Evolutionary conservation across 2,888 invertebrate genomes (phyloP).

Genomic region (Malacosoma neustria): DNA sequence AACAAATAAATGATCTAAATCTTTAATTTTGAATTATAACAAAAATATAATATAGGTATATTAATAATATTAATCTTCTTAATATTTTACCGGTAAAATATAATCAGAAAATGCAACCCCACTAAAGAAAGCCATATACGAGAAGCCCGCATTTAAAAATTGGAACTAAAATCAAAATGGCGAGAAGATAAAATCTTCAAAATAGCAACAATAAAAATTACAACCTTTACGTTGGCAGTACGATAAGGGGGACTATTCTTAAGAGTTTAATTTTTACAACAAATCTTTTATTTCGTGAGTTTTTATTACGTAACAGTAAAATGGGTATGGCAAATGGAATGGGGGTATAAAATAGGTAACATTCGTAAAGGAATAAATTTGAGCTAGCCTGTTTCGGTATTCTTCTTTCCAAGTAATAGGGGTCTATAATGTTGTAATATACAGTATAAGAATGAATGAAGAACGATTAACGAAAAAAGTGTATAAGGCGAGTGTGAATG

Average conservation of each 20-base stretch:
- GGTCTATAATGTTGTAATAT: slow-evolving; percentile 5
- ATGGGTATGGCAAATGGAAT: slow-evolving; percentile 49
- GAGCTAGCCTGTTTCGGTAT: slow-evolving; percentile 20
- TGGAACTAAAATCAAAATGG: slow-evolving; percentile 52
- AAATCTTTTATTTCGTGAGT: slow-evolving; percentile 56
- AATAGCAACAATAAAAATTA: slow-evolving; percentile 63
- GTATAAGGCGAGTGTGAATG: too few species aligned
- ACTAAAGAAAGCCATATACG: slow-evolving; percentile 11
- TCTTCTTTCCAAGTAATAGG: slow-evolving; percentile 6
- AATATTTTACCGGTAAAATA: background rate
- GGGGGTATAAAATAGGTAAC: slow-evolving; percentile 46
- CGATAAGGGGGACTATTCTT: slow-evolving; percentile 48
- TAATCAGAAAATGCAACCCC: background rate
- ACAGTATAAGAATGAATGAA: too few species aligned
- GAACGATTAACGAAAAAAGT: too few species aligned
- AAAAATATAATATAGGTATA: too few species aligned
- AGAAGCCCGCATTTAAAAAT: slow-evolving; percentile 49
- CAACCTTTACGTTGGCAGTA: slow-evolving; percentile 35
- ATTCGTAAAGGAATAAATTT: slow-evolving; percentile 41
- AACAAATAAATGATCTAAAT: too few species aligned
- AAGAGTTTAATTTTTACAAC: slow-evolving; percentile 68
- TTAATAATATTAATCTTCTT: too few species aligned
- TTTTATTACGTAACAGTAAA: slow-evolving; percentile 53
- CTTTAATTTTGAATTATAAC: too few species aligned
- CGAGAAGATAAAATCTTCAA: slow-evolving; percentile 36